Evolutionary conservation across 2,888 invertebrate species (phyloP), one percentile per base, ranked within the genome.

Genomic region (Nemoura dubitans): DNA sequence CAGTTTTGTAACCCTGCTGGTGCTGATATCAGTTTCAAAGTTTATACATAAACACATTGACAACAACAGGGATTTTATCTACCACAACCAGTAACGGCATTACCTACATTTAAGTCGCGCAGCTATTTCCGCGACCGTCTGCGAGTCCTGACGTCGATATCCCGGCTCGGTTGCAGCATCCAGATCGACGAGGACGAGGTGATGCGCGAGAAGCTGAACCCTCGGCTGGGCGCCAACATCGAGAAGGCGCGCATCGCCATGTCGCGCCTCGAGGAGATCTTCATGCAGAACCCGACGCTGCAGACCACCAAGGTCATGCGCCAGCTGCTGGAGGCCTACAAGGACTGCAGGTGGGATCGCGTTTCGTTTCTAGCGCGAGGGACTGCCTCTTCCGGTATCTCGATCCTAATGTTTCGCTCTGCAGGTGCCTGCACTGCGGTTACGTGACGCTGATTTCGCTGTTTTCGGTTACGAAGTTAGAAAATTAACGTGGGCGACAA

Each of bases 301-400:
- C 96, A 96, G 91, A 96, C 95, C 89, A 94, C 95, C 87, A 95
- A 91, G 87, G 95, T 96, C 30, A 95, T 97, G 94, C 94, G 95
- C 89, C 96, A 96, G 91, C 92, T 97, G 81, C 92, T 97, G 87
- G 94, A 95, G 90, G 94, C 97, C 80, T 97, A 97, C 90, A 97
- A 96, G 91, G 96, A 97, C 90, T 97, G 97, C 90, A 95, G 91
- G 91, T 91, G 88, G 83, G 88, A 87, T 7, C 16, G 36, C 30
- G 5, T 36, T 36, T 3, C 36, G 10, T 36, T 16, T 6, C 30
- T 83, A n/a, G n/a, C n/a, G n/a, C n/a, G n/a, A n/a, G n/a, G 83
- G 27, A 83, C 30, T 83, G 30, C 14, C 30, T n/a, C n/a, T n/a
- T n/a, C n/a, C n/a, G n/a, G n/a, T n/a, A n/a, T n/a, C n/a, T n/a